Base-by-base conservation (phyloP, 2,113 vertebrate genomes). In the Calcarius ornatus region DNA sequence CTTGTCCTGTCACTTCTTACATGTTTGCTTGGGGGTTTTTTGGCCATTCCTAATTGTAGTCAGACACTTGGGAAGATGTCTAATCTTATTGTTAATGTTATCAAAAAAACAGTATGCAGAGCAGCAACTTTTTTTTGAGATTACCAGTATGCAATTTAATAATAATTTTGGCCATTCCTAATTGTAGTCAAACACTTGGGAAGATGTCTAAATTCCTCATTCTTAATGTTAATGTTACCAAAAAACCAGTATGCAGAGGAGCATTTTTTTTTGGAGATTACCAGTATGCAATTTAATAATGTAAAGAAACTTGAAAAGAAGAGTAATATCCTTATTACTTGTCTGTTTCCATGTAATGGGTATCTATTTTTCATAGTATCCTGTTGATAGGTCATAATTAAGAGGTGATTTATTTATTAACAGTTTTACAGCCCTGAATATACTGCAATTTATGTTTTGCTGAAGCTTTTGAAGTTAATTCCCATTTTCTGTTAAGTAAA, bases 311-410 rank as follows among this genome's bases (percentile, higher is more conserved):
- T 76, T 86, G 57, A 85, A 80, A 71, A 80, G 53, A 70, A 43
- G 18, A 73, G 14, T 14, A 88, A 54, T 89, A 60, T 86, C 64
- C 31, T 79, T 35, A 68, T 89, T 70, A 70, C 54, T 57, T 72
- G 15, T 91, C 64, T 75, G 40, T 92, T 96, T 94, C 95, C 48
- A 47, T 70, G 51, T 56, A 92, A 91, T 71, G 37, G 22, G 3
- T 86, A 48, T 78, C 56, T 5, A 2, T 88, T 94, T 93, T 45
- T 86, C 38, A 57, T 73, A 82, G 42, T 76, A 59, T 75, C 57
- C 45, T 83, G 35, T 57, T 89, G 77, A 75, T 91, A 86, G 63
- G 90, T 81, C 85, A 72, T 90, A 94, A 93, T 85, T 88, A 84
- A 91, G 81, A 71, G 48, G 43, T 86, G 22, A 73, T 75, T 96